Evolutionary conservation across 2,888 invertebrate species (phyloP).

Genomic region (Drosophila seclusa): DNA sequence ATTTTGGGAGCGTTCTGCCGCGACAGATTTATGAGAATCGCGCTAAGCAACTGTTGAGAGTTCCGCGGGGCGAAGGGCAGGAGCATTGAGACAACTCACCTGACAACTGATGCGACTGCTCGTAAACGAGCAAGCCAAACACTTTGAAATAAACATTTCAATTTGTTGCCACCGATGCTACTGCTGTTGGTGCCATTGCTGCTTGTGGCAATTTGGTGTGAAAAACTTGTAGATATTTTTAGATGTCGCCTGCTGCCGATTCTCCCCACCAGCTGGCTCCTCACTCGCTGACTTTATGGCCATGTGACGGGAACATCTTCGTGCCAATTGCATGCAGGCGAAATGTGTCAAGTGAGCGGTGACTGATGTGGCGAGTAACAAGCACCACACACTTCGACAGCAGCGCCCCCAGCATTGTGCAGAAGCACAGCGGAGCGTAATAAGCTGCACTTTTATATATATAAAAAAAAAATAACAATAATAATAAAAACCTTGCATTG

Average conservation of each 20-base stretch:
- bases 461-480: conserved; percentile 15
- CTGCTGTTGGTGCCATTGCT: conserved; percentile 4
- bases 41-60: conserved; percentile 26
- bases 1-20: conserved; percentile 23
- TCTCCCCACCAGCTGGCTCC: conserved; percentile 36
- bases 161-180: conserved; percentile 57
- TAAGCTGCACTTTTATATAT: conserved; percentile 54
- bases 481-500: conserved; percentile 31
- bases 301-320: conserved; percentile 64
- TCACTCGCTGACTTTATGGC: conserved; percentile 52
- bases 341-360: conserved; percentile 83
- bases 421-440: conserved; percentile 23
- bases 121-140: conserved; percentile 44
- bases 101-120: conserved; percentile 54
- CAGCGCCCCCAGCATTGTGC: conserved; percentile 11
- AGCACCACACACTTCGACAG: conserved; percentile 41
- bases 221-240: conserved; percentile 73
- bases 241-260: conserved; percentile 33
- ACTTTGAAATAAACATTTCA: conserved; percentile 76
- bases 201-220: conserved; percentile 64
- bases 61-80: background rate
- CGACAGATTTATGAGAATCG: conserved; percentile 72
- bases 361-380: conserved; percentile 84
- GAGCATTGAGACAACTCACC: conserved; percentile 47
- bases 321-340: conserved; percentile 73